Conservation (phyloP, 1,140 invertebrate genomes). For the Epicauta chinensis region DNA sequence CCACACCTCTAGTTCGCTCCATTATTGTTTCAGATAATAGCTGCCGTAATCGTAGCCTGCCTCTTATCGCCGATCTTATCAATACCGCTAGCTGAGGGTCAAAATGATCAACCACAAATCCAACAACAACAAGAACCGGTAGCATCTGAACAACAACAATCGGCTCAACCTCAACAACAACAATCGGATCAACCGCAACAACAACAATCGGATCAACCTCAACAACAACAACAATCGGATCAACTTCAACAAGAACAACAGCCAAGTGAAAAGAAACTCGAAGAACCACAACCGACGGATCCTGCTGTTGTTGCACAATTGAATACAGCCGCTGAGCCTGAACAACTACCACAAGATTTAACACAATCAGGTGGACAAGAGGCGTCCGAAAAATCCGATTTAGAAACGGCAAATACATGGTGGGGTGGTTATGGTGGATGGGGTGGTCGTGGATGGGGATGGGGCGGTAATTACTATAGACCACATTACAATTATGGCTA, state of each 20-base stretch:
- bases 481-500: constrained; percentile 4
- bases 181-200: no score
- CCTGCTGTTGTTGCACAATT: not conserved
- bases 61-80: not conserved
- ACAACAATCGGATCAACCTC: no score
- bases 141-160: no score
- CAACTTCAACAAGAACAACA: constrained; percentile 1
- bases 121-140: not conserved
- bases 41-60: not conserved
- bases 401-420: constrained; percentile 6
- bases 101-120: not conserved
- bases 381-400: constrained; percentile 6
- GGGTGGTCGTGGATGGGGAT: not conserved
- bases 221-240: not conserved
- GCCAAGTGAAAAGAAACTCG: not conserved
- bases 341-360: no score
- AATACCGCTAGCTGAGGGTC: not conserved
- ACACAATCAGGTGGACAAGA: no score
- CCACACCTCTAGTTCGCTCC: no score
- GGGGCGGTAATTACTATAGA: constrained; percentile 8
- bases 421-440: no score
- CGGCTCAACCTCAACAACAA: constrained; percentile 1
- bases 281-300: not conserved
- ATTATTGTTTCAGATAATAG: not conserved
- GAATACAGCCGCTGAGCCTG: no score